These are phyloP conservation scores for Bubalus kerabau DNA, from an alignment of 2,113 vertebrate genomes.

Conservation along the genomic window DNA sequence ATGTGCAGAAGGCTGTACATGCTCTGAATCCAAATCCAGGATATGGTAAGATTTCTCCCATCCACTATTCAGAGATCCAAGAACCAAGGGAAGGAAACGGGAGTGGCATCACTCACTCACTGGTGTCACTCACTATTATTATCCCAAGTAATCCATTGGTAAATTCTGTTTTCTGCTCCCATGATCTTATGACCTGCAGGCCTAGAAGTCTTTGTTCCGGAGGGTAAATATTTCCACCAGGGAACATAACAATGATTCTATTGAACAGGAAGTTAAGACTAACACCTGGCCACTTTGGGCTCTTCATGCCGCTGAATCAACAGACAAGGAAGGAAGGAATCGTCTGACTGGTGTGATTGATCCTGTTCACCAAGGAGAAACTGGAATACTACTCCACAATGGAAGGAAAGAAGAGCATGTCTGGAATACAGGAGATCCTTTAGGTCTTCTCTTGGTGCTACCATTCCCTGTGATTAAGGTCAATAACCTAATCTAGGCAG, in stretches of 20 bases:
- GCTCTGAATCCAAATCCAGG: background rate
- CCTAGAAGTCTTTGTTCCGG: background rate
- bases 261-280: background rate
- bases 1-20: background rate
- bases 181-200: background rate
- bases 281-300: background rate
- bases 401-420: background rate
- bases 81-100: background rate
- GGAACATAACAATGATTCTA: background rate
- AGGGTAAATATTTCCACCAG: background rate
- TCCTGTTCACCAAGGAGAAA: background rate
- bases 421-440: background rate
- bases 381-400: background rate
- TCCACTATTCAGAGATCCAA: background rate
- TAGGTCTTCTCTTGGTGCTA: background rate
- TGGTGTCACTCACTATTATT: background rate
- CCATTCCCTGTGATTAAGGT: background rate
- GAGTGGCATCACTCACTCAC: background rate
- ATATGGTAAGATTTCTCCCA: background rate
- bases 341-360: background rate
- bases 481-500: background rate
- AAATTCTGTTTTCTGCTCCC: background rate
- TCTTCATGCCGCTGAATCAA: background rate
- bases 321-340: background rate
- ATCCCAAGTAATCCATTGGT: background rate